A percentile compares a stretch with the other conserved stretches of the same genome.
Conservation (phyloP, 2,888 invertebrate genomes). For the Oxystoma pomonae region DNA sequence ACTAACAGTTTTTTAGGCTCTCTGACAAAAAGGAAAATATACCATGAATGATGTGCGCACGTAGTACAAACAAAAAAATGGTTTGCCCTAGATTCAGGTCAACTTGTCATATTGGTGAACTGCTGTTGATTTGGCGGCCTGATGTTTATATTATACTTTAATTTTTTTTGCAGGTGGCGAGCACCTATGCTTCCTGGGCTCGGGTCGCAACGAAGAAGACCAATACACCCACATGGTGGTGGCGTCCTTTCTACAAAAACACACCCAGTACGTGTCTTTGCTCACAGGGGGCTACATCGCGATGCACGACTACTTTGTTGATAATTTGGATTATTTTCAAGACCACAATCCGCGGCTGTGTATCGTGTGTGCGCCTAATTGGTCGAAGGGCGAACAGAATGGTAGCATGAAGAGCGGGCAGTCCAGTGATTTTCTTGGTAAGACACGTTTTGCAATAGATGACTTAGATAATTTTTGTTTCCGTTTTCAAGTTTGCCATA, state of each 20-base stretch:
- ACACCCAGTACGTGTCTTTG: conserved; percentile 88
- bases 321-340: conserved; percentile 75
- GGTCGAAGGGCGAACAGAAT: conserved; percentile 21
- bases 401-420: conserved; percentile 32
- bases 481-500: too few relatives aligned
- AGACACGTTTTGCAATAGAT: too few relatives aligned
- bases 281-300: conserved; percentile 87
- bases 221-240: conserved; percentile 98
- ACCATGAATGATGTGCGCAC: too few relatives aligned
- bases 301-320: conserved; percentile 78
- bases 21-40: too few relatives aligned
- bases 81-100: background rate
- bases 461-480: too few relatives aligned
- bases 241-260: conserved; percentile 91
- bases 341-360: conserved; percentile 81
- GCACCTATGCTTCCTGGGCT: conserved; percentile 89
- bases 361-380: conserved; percentile 68
- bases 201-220: conserved; percentile 90
- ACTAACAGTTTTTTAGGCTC: too few relatives aligned
- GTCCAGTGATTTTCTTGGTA: conserved; percentile 66
- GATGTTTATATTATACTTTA: background rate
- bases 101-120: background rate
- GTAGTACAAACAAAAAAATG: too few relatives aligned
- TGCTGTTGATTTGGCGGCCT: background rate
- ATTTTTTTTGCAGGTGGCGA: conserved; percentile 57